Conservation (phyloP, 2,113 vertebrate genomes). For the Cepphus grylle region DNA sequence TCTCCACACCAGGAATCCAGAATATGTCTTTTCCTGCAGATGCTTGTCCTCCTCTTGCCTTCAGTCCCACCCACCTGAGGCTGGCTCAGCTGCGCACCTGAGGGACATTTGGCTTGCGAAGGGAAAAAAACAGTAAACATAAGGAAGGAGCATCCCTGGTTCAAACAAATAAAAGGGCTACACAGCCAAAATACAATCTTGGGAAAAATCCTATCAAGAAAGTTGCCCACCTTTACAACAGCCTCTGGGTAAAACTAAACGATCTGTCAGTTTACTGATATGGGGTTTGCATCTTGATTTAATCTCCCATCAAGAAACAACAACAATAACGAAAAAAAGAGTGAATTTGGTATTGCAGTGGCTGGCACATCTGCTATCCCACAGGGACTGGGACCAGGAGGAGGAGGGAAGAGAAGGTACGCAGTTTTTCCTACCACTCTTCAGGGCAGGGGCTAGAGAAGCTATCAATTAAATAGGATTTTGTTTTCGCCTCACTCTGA, state of each 20-base stretch:
- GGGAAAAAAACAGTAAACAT: background rate
- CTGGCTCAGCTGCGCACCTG: background rate
- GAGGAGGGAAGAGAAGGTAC: background rate
- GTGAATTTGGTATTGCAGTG: background rate
- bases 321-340: background rate
- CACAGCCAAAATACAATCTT: background rate
- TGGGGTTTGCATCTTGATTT: background rate
- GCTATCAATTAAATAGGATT: background rate
- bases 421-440: background rate
- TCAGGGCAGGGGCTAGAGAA: background rate
- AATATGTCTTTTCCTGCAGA: slow-evolving; percentile 42
- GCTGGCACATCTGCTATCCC: background rate
- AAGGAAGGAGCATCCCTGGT: background rate
- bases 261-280: background rate
- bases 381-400: background rate
- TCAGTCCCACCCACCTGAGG: background rate
- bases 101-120: background rate
- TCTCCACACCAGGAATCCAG: slow-evolving; percentile 33
- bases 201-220: background rate
- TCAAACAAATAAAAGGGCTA: background rate
- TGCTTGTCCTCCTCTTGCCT: slow-evolving; percentile 31
- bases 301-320: background rate
- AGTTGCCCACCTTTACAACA: background rate
- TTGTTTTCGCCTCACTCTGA: background rate
- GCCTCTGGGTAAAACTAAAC: background rate